Evolutionary conservation across 2,113 vertebrate species (phyloP).

Genomic region (Pomatostomus ruficeps): DNA sequence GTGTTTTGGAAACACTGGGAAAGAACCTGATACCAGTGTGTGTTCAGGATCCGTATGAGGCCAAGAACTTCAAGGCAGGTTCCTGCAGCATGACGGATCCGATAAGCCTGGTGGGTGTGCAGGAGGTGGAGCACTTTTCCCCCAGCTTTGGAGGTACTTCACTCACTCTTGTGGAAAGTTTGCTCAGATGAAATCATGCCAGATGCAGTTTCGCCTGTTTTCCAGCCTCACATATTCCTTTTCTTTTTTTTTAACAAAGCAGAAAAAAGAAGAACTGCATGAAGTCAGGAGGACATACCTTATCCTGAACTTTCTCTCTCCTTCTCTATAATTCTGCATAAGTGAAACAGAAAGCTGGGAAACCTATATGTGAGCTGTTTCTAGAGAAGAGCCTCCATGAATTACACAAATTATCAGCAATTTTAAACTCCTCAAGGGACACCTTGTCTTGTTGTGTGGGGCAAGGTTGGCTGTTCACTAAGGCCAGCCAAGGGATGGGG

Average conservation of each 20-base stretch:
- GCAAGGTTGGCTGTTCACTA: not conserved
- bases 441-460: not conserved
- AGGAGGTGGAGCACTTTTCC: not conserved
- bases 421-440: not conserved
- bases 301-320: not conserved
- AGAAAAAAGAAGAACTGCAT: not conserved
- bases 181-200: not conserved
- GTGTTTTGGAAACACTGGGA: slow-evolving; percentile 8
- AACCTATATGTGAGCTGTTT: not conserved
- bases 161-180: not conserved
- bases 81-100: not conserved
- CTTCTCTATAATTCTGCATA: not conserved
- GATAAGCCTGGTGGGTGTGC: not conserved
- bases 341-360: not conserved
- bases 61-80: not conserved
- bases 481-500: not conserved
- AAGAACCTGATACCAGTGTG: not conserved
- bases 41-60: not conserved
- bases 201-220: not conserved
- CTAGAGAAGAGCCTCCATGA: not conserved
- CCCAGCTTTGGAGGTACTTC: not conserved
- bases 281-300: not conserved
- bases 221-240: not conserved
- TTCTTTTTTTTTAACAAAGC: not conserved
- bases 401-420: not conserved